Conservation (phyloP, 2,113 vertebrate species). For the Varanus komodoensis region DNA sequence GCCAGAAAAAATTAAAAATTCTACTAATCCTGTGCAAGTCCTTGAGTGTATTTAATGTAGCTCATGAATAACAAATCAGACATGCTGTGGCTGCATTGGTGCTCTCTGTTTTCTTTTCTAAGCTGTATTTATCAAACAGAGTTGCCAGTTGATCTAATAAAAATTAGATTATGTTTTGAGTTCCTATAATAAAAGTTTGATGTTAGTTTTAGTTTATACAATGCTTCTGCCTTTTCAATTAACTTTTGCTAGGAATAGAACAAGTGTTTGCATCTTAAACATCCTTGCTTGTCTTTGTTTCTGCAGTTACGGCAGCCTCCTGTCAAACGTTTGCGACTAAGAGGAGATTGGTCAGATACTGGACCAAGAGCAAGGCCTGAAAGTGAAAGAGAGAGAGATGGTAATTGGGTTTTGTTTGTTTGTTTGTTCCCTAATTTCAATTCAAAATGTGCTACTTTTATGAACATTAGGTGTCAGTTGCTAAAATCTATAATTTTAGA, state of each 20-base stretch:
- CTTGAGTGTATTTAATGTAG: background rate
- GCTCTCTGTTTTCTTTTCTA: background rate
- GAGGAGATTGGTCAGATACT: conserved; percentile 98
- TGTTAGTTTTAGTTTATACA: background rate
- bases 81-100: background rate
- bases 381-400: conserved; percentile 96
- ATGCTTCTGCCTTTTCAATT: background rate
- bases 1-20: background rate
- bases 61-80: background rate
- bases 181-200: background rate
- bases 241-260: background rate
- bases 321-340: conserved; percentile 93
- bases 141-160: background rate
- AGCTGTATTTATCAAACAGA: background rate
- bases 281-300: background rate
- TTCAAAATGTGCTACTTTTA: background rate
- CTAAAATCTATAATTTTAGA: background rate
- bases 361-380: conserved; percentile 97
- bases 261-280: background rate
- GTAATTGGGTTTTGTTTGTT: conserved; percentile 71
- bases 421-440: background rate
- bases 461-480: background rate
- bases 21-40: background rate
- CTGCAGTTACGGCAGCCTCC: conserved; percentile 92
- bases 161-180: background rate